Evolutionary conservation across 2,888 invertebrate genomes (phyloP).

Genomic region (Scaptomyza tumidula): DNA sequence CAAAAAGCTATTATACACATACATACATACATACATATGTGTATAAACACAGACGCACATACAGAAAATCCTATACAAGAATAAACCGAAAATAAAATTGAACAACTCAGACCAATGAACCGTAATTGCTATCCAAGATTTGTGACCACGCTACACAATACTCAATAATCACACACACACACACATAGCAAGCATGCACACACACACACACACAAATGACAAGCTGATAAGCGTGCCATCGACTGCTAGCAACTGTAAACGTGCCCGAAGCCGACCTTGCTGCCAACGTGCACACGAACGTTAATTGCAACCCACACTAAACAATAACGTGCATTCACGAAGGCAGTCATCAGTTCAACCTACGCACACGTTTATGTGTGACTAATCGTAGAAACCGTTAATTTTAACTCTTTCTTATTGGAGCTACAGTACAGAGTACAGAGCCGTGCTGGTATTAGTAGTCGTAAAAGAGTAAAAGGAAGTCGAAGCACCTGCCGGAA

Average conservation of each 20-base stretch:
- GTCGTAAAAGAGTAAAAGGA: slow-evolving; percentile 20
- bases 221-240: slow-evolving; percentile 48
- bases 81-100: slow-evolving; percentile 11
- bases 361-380: slow-evolving; percentile 18
- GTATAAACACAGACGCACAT: no score
- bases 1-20: slow-evolving; percentile 12
- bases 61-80: slow-evolving; percentile 4
- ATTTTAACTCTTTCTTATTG: slow-evolving; percentile 16
- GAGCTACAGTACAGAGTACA: slow-evolving; percentile 1
- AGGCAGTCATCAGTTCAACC: background rate
- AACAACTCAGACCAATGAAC: slow-evolving; percentile 45
- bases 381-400: slow-evolving; percentile 54
- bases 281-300: slow-evolving; percentile 30
- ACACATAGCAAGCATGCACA: slow-evolving; percentile 3
- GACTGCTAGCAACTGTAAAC: slow-evolving; percentile 34
- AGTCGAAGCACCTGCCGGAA: slow-evolving; percentile 57
- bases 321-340: slow-evolving; percentile 2
- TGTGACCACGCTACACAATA: slow-evolving; percentile 26
- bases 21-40: slow-evolving; percentile 2
- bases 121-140: slow-evolving; percentile 20
- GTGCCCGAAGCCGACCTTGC: slow-evolving; percentile 52
- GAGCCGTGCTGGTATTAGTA: background rate
- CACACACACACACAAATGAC: background rate
- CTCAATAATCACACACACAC: slow-evolving; percentile 1
- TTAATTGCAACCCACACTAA: slow-evolving; percentile 38